Evolutionary conservation across 2,888 invertebrate species (phyloP).

Genomic region (Yponomeuta sedellus): DNA sequence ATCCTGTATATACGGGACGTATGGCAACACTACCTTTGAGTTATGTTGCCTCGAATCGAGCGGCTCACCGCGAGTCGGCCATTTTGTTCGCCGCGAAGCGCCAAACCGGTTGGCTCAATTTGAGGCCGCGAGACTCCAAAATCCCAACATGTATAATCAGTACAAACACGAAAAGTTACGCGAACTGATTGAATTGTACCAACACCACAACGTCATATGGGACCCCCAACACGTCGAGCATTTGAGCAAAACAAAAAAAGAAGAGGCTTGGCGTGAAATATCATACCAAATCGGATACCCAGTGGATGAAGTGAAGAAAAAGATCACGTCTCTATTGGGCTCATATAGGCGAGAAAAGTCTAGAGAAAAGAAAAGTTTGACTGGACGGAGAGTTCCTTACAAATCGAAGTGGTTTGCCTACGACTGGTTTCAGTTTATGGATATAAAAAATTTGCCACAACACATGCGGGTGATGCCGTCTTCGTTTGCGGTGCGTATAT

Average conservation of each 20-base stretch:
- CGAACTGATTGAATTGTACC: constrained; percentile 23
- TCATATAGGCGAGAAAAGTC: background rate
- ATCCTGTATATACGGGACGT: too few species aligned
- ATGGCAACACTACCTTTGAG: too few species aligned
- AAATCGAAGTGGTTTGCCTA: background rate
- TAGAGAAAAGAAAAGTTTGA: background rate
- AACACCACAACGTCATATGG: constrained; percentile 24
- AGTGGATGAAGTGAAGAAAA: background rate
- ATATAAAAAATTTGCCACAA: too few species aligned
- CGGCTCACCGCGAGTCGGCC: too few species aligned
- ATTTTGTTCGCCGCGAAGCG: background rate
- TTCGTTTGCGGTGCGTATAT: too few species aligned
- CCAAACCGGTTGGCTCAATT: background rate
- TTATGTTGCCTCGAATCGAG: too few species aligned
- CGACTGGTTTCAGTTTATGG: background rate
- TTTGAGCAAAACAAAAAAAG: constrained; percentile 27
- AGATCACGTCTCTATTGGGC: background rate
- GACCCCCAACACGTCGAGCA: constrained; percentile 25
- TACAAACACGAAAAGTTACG: background rate
- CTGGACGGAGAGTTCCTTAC: background rate
- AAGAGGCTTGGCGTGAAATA: constrained; percentile 22
- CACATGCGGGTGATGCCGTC: too few species aligned
- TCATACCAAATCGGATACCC: too few species aligned
- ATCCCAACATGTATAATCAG: background rate
- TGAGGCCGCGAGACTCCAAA: background rate